Percentiles rank a stretch among this genome's conserved stretches.
Conservation (phyloP, 2,888 invertebrate genomes). For the Masnerella sp. region DNA sequence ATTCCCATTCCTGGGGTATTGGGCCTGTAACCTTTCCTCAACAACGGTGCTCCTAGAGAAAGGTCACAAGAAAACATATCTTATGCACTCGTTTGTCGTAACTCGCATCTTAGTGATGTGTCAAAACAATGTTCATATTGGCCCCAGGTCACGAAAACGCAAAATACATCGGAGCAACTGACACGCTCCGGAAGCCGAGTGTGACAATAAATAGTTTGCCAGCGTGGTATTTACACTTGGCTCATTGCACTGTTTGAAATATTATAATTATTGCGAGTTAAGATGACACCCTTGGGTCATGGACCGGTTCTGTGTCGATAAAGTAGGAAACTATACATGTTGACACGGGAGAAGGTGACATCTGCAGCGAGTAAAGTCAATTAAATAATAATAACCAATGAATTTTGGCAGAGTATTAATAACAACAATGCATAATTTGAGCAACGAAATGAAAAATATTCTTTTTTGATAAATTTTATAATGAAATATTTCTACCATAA, state of each 20-base stretch:
- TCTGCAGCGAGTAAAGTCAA: background rate
- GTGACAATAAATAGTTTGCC: constrained; percentile 16
- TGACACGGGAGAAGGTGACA: constrained; percentile 6
- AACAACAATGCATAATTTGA: no score
- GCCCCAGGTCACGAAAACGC: background rate
- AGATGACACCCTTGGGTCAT: constrained; percentile 16
- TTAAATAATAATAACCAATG: no score
- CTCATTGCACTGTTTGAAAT: constrained; percentile 29
- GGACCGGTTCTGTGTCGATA: constrained; percentile 30
- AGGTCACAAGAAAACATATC: background rate
- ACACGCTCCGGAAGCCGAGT: background rate
- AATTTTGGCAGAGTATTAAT: no score
- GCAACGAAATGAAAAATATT: no score
- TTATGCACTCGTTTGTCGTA: background rate
- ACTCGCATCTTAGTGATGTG: background rate
- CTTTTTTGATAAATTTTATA: no score
- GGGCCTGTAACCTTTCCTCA: constrained; percentile 27
- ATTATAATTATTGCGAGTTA: constrained; percentile 11
- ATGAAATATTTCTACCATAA: no score
- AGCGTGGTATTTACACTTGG: constrained; percentile 36
- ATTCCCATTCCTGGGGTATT: constrained; percentile 68
- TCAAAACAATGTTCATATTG: constrained; percentile 4
- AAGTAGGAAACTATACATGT: constrained; percentile 6
- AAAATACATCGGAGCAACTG: background rate
- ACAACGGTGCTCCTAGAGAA: constrained; percentile 24